Percentiles rank a stretch among this genome's conserved stretches.
These are phyloP conservation scores for Danaus melanippus DNA, from an alignment of 1,140 invertebrate genomes.

Conservation along the genomic window DNA sequence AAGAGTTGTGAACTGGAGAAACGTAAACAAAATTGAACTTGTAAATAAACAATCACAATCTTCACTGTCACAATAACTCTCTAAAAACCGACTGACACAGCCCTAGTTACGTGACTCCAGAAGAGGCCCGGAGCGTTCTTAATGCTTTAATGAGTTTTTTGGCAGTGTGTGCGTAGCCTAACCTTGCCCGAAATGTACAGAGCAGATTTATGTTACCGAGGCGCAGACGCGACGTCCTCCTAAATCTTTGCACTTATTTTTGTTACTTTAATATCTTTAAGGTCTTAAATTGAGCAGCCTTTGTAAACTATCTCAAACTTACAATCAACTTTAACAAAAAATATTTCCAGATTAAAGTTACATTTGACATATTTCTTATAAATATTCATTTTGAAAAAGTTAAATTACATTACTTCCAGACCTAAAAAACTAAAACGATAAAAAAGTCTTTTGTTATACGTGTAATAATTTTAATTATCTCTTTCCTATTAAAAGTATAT, in stretches of 20 bases:
- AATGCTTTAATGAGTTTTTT: slow-evolving; percentile 35
- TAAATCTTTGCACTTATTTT: slow-evolving; percentile 27
- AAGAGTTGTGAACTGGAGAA: neutral
- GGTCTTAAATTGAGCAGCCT: neutral
- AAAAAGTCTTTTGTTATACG: too few relatives aligned
- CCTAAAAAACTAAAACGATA: too few relatives aligned
- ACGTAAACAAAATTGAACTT: too few relatives aligned
- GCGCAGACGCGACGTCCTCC: slow-evolving; percentile 14
- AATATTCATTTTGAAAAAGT: too few relatives aligned
- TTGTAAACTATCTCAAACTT: neutral
- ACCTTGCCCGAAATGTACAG: slow-evolving; percentile 20
- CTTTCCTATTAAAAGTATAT: too few relatives aligned
- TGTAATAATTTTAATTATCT: too few relatives aligned
- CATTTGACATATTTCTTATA: too few relatives aligned
- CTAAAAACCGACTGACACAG: slow-evolving; percentile 6
- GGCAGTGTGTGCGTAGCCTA: slow-evolving; percentile 22
- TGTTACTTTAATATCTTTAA: slow-evolving; percentile 5
- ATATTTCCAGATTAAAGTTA: too few relatives aligned
- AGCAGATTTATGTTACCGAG: slow-evolving; percentile 28
- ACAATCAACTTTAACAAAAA: neutral
- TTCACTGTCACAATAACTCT: neutral
- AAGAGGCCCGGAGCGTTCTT: slow-evolving; percentile 22
- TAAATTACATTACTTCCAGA: too few relatives aligned
- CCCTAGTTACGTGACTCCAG: slow-evolving; percentile 16
- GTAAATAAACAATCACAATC: too few relatives aligned